phyloP scores from a whole-genome alignment of 1,140 invertebrate genomes.

The Zaprionus nigranus region DNA sequence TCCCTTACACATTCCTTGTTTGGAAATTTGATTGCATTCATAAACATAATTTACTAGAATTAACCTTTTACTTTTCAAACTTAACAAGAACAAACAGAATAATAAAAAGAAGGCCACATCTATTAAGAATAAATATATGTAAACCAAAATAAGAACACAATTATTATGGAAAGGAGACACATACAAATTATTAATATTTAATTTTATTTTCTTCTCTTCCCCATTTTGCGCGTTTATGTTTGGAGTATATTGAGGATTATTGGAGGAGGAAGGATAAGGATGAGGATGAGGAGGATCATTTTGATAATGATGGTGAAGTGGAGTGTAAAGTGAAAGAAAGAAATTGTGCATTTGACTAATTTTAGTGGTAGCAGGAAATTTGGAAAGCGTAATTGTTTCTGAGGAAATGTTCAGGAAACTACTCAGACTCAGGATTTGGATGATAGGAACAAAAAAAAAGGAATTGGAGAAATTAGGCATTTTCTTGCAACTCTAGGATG shows the following conservation, averaged over 20 bases:
- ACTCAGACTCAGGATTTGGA: constrained; percentile 59
- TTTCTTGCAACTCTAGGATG: constrained; percentile 56
- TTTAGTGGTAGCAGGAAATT: constrained; percentile 66
- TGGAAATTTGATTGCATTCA: constrained; percentile 47
- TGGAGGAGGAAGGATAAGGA: constrained; percentile 63
- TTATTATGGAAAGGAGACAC: constrained; percentile 43
- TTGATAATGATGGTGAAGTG: constrained; percentile 69
- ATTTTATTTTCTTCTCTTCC: constrained; percentile 82
- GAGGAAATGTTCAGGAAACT: constrained; percentile 47
- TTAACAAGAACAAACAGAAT: constrained; percentile 23
- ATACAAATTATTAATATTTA: constrained; percentile 76
- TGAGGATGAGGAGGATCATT: constrained; percentile 67
- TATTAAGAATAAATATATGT: constrained; percentile 72
- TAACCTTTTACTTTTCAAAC: constrained; percentile 23
- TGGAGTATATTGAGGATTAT: constrained; percentile 71
- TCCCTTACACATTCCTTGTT: constrained; percentile 46
- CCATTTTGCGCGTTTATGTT: constrained; percentile 77
- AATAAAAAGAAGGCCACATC: constrained; percentile 36
- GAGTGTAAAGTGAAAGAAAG: constrained; percentile 57
- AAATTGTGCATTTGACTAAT: constrained; percentile 63
- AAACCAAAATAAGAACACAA: constrained; percentile 56
- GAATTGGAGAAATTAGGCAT: constrained; percentile 60
- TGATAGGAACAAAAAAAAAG: constrained; percentile 37
- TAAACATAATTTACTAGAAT: constrained; percentile 56
- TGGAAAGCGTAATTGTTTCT: constrained; percentile 47